phyloP scores from a whole-genome alignment of 2,797 vertebrate species.

The Catamblyrhynchus diadema region DNA sequence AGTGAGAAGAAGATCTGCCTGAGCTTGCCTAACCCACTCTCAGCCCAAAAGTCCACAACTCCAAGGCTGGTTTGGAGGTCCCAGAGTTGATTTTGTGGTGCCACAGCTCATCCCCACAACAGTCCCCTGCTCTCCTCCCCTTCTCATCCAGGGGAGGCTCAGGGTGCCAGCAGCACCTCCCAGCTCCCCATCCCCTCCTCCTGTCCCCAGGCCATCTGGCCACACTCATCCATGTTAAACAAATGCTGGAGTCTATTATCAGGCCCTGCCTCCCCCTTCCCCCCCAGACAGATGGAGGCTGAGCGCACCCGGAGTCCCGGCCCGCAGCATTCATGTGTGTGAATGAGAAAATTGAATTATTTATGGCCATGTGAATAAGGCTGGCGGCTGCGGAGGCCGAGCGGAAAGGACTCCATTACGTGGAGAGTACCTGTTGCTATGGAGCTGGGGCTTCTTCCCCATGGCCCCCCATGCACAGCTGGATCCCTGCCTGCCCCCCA shows the following conservation, averaged over 20 bases:
- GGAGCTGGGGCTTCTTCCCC: conserved; percentile 26
- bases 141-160: background rate
- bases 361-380: conserved; percentile 71
- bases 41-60: background rate
- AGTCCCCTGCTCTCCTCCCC: background rate
- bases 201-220: conserved; percentile 61
- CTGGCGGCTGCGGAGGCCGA: conserved; percentile 52
- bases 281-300: conserved; percentile 67
- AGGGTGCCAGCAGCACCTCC: background rate
- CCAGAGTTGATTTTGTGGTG: background rate
- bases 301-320: conserved; percentile 28
- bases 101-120: background rate
- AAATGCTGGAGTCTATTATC: conserved; percentile 69
- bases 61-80: background rate
- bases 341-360: conserved; percentile 75
- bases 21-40: background rate
- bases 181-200: background rate
- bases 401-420: conserved; percentile 69
- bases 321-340: conserved; percentile 70
- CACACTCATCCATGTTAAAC: conserved; percentile 67
- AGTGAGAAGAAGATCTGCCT: background rate
- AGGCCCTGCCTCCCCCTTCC: conserved; percentile 41
- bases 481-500: background rate
- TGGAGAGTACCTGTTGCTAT: conserved; percentile 72
- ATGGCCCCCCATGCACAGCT: background rate